Base-by-base conservation (phyloP, 1,140 invertebrate genomes). In the Drosophila sechellia region DNA sequence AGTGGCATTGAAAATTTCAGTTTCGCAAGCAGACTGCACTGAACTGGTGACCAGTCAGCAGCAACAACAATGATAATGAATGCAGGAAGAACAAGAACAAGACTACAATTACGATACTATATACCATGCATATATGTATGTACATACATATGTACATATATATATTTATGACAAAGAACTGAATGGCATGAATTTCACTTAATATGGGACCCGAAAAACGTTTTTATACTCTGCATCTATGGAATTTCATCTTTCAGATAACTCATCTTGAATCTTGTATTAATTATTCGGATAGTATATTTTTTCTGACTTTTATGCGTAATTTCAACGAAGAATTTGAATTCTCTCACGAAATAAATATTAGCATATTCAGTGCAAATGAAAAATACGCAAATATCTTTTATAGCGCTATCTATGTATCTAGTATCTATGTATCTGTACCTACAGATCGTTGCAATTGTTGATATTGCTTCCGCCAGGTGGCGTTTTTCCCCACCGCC, bases 1-100 rank as follows among this genome's bases (percentile, higher is more conserved):
- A 86, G 48, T 85, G 81, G 81, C 81, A 85, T 81, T 86, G 81
- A 75, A 66, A 85, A 78, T 50, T 57, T 45, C 11, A 85, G 65
- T 50, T 54, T 48, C 39, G 25, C 22, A 43, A 69, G 34, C 55
- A 63, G 57, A 74, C 46, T 69, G 68, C 25, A 59, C 6, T 31
- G 10, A 31, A 22, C 20, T 22, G 20, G 20, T 31, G 6, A 31
- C 27, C 27, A 8, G 27, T 8, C 27, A 46, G 25, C 49, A 69
- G 27, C 43, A 57, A 43, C 53, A 60, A 52, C 45, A 46, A 58
- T n/a, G 39, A 56, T 40, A 70, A 35, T 17, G 59, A 49, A 11
- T 20, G 42, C 63, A 48, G 46, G 37, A 50, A 66, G 15, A 64
- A 22, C 15, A 46, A 48, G 27, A 46, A 57, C 5, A 20, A 48